These are phyloP conservation scores for Chloroceryle amazona DNA, from an alignment of 2,797 vertebrate species.

Conservation along the genomic window DNA sequence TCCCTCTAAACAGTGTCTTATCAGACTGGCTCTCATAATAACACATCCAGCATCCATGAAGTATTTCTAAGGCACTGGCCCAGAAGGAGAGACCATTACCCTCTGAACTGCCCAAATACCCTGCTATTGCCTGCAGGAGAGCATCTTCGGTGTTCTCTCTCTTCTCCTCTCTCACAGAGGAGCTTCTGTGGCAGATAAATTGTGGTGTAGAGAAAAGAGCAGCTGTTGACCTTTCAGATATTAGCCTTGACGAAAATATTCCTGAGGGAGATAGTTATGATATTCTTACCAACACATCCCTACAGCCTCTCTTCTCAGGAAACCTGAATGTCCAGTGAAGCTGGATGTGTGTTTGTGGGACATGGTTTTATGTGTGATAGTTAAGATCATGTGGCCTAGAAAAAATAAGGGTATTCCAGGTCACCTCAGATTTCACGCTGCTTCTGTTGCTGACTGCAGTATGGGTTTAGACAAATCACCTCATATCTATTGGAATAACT, in stretches of 20 bases:
- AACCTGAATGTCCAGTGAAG: not conserved
- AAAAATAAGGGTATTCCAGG: not conserved
- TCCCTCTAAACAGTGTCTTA: not conserved
- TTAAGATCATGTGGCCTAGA: not conserved
- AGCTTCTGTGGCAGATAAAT: not conserved
- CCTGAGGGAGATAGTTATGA: not conserved
- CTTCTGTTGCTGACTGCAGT: not conserved
- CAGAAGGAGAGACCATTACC: not conserved
- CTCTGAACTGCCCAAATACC: not conserved
- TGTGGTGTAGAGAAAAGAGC: not conserved
- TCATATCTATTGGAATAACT: not conserved
- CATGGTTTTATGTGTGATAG: not conserved
- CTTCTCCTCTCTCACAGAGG: not conserved
- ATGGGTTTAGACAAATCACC: not conserved
- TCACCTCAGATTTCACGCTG: not conserved
- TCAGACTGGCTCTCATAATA: not conserved
- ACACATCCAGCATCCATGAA: not conserved
- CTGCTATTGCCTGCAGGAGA: not conserved
- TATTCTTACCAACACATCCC: not conserved
- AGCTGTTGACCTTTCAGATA: slow-evolving; percentile 8
- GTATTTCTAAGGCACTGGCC: not conserved
- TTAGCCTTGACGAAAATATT: not conserved
- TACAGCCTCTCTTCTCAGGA: not conserved
- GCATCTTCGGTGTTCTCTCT: not conserved
- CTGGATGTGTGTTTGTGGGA: not conserved